These are phyloP conservation scores for Scaptomyza graminum DNA, from an alignment of 1,140 invertebrate genomes.

Conservation along the genomic window DNA sequence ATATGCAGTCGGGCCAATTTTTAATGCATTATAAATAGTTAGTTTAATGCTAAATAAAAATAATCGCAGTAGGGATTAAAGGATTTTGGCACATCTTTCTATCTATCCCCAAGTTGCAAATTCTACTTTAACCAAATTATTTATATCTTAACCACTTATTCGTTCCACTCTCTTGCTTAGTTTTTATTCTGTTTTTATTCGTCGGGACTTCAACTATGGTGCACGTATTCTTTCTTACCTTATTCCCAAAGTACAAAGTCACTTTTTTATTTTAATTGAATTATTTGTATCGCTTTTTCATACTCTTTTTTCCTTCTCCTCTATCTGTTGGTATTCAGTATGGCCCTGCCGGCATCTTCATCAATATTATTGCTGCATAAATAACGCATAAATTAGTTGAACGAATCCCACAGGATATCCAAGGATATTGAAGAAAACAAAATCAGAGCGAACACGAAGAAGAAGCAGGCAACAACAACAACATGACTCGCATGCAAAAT, in stretches of 20 bases:
- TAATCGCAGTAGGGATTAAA: too few relatives aligned
- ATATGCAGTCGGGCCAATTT: conserved; percentile 35
- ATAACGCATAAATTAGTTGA: conserved; percentile 71
- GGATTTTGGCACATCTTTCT: too few relatives aligned
- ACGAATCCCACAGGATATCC: conserved; percentile 42
- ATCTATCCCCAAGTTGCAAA: too few relatives aligned
- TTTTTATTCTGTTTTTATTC: too few relatives aligned
- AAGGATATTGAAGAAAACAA: conserved; percentile 28
- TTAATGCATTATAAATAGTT: neutral
- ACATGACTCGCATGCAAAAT: conserved; percentile 68
- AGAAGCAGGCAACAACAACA: conserved; percentile 4
- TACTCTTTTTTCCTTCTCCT: neutral
- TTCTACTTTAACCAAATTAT: too few relatives aligned
- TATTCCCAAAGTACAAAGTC: conserved; percentile 5
- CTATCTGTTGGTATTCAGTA: neutral
- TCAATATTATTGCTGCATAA: conserved; percentile 68
- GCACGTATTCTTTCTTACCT: too few relatives aligned
- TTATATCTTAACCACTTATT: too few relatives aligned
- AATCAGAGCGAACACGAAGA: conserved; percentile 59
- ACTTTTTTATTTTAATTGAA: conserved; percentile 71
- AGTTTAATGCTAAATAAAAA: neutral
- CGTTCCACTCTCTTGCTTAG: too few relatives aligned
- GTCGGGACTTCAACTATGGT: too few relatives aligned
- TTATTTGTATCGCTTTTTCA: conserved; percentile 59
- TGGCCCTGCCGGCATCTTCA: conserved; percentile 35